phyloP scores from a whole-genome alignment of 1,140 invertebrate species.

The Drosophila sucinea region DNA sequence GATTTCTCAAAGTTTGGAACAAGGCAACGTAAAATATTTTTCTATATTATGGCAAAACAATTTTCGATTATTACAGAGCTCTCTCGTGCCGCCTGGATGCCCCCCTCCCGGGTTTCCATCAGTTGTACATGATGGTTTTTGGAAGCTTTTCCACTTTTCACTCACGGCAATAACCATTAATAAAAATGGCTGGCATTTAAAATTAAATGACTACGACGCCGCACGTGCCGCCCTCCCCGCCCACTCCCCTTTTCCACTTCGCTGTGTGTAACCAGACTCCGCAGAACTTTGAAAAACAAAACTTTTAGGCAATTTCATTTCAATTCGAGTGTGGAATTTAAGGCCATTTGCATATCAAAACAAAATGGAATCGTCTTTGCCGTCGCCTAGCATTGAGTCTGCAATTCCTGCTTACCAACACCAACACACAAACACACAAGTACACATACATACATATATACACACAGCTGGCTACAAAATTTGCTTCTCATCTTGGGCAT shows the following conservation, averaged over 20 bases:
- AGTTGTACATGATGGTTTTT: not conserved
- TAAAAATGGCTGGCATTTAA: slow-evolving; percentile 79
- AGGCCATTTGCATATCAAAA: slow-evolving; percentile 79
- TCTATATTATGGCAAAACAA: slow-evolving; percentile 60
- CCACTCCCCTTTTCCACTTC: no score
- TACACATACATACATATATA: not conserved
- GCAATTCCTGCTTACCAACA: slow-evolving; percentile 22
- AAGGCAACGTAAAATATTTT: slow-evolving; percentile 8
- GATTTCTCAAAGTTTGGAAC: not conserved
- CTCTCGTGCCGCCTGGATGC: not conserved
- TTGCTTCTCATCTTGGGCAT: slow-evolving; percentile 1
- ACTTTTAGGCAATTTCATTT: slow-evolving; percentile 76
- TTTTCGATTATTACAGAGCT: slow-evolving; percentile 68
- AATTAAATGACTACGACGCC: slow-evolving; percentile 66
- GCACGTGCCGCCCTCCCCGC: slow-evolving; percentile 44
- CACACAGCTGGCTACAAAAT: slow-evolving; percentile 61
- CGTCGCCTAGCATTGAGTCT: slow-evolving; percentile 20
- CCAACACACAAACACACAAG: not conserved
- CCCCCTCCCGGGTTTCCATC: not conserved
- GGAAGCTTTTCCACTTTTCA: slow-evolving; percentile 41
- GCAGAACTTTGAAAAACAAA: slow-evolving; percentile 47
- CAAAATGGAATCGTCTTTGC: slow-evolving; percentile 50
- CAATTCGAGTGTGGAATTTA: slow-evolving; percentile 72
- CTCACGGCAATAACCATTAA: slow-evolving; percentile 78
- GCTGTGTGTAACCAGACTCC: slow-evolving; percentile 4